These are phyloP conservation scores for Zoanthus solanderi DNA, from an alignment of 92 coral and sea anemone species.

Conservation along the genomic window DNA sequence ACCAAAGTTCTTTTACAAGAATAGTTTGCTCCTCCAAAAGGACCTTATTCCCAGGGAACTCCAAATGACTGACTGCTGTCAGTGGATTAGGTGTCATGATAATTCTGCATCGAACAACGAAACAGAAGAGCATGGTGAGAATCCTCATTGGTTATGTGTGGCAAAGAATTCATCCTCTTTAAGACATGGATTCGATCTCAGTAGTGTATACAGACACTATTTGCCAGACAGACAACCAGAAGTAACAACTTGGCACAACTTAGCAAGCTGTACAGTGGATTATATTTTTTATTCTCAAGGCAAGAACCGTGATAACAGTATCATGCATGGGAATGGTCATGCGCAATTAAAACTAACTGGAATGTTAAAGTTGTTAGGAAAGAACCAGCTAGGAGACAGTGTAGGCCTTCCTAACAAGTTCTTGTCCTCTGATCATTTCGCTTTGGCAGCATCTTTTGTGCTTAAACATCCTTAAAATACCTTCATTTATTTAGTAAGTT, in stretches of 20 bases:
- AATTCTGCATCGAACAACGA: not conserved
- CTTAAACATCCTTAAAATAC: slow-evolving; percentile 19
- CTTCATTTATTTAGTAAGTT: too few relatives aligned
- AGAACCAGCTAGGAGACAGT: slow-evolving; percentile 46
- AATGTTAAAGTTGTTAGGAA: slow-evolving; percentile 68
- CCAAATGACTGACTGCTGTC: slow-evolving; percentile 65
- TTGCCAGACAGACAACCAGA: slow-evolving; percentile 63
- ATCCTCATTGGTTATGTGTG: not conserved
- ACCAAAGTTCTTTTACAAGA: slow-evolving; percentile 39
- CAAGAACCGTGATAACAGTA: slow-evolving; percentile 27
- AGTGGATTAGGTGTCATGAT: slow-evolving; percentile 35
- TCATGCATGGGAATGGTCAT: slow-evolving; percentile 44
- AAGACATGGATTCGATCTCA: slow-evolving; percentile 69
- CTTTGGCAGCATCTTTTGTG: slow-evolving; percentile 83
- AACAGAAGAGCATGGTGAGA: slow-evolving; percentile 1
- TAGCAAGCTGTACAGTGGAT: slow-evolving; percentile 88
- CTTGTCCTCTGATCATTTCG: slow-evolving; percentile 93
- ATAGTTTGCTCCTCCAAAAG: slow-evolving; percentile 40
- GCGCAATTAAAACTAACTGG: slow-evolving; percentile 76
- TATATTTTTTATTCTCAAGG: slow-evolving; percentile 73
- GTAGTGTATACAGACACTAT: slow-evolving; percentile 84
- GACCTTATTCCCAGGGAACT: slow-evolving; percentile 87
- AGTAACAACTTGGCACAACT: slow-evolving; percentile 89
- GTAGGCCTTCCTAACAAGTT: slow-evolving; percentile 80
- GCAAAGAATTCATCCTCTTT: slow-evolving; percentile 25